Evolutionary conservation across 2,888 invertebrate genomes (phyloP).

Genomic region (Dermolepida albohirtum): DNA sequence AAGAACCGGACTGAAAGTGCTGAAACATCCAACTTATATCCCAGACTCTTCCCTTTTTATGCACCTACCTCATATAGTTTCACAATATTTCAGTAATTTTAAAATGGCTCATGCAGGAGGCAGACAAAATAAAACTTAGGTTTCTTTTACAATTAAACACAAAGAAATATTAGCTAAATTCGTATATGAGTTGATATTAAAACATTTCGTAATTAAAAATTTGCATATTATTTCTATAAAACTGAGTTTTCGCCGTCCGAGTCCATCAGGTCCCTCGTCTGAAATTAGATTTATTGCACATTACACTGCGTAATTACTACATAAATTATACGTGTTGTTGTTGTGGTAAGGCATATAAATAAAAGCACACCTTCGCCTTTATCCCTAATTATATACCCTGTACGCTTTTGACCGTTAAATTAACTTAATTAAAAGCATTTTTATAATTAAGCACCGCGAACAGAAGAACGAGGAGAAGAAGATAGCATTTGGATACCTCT

Average conservation of each 20-base stretch:
- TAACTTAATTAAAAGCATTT: constrained; percentile 52
- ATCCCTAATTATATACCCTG: constrained; percentile 47
- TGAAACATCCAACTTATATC: too few species aligned
- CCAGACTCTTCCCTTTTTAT: too few species aligned
- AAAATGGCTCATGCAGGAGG: too few species aligned
- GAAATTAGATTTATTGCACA: constrained; percentile 34
- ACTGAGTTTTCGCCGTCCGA: background rate
- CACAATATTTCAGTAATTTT: too few species aligned
- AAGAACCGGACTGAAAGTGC: too few species aligned
- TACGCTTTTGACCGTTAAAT: constrained; percentile 48
- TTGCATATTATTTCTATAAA: constrained; percentile 33
- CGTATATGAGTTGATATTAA: too few species aligned
- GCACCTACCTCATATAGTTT: too few species aligned
- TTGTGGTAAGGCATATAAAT: constrained; percentile 49
- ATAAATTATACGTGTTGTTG: constrained; percentile 47
- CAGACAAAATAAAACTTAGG: too few species aligned
- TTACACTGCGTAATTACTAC: constrained; percentile 42
- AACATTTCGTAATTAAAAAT: constrained; percentile 10
- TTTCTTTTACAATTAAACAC: too few species aligned
- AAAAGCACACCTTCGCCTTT: constrained; percentile 47
- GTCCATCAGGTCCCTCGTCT: constrained; percentile 15
- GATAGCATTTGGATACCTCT: constrained; percentile 25
- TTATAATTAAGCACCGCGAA: constrained; percentile 42
- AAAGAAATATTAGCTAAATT: too few species aligned
- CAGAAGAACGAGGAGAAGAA: constrained; percentile 1